Evolutionary conservation across 2,797 vertebrate genomes (phyloP).

Genomic region (Sebastes variabilis): DNA sequence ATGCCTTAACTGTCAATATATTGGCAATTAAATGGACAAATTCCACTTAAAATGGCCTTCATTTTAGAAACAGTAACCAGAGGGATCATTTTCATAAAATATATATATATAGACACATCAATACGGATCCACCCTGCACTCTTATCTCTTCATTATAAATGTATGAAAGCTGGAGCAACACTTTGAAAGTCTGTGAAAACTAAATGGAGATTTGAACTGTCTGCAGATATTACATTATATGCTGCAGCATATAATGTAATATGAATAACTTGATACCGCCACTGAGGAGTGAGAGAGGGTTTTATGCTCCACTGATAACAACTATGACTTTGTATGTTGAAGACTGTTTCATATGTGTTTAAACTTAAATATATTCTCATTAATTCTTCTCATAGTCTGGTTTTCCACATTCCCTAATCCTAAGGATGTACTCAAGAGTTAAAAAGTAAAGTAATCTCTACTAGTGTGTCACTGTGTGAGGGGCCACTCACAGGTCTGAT

Average conservation of each 20-base stretch:
- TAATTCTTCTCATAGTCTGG: background rate
- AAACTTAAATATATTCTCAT: background rate
- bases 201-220: conserved; percentile 1
- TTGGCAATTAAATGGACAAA: background rate
- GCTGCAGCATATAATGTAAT: background rate
- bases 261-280: background rate
- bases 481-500: too few relatives aligned
- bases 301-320: background rate
- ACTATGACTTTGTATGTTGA: background rate
- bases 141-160: conserved; percentile 18
- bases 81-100: background rate
- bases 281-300: background rate
- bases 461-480: too few relatives aligned
- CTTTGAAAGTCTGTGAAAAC: conserved; percentile 5
- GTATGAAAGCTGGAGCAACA: conserved; percentile 12
- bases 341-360: background rate
- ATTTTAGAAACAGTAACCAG: background rate
- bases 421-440: background rate
- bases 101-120: background rate
- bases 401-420: background rate
- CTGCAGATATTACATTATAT: background rate
- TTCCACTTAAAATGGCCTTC: background rate
- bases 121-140: background rate
- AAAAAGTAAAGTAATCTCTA: background rate
- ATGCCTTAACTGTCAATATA: background rate